A percentile compares a stretch with the other conserved stretches of the same genome.
phyloP scores from a whole-genome alignment of 2,113 vertebrate genomes.

The Microcebus murinus region DNA sequence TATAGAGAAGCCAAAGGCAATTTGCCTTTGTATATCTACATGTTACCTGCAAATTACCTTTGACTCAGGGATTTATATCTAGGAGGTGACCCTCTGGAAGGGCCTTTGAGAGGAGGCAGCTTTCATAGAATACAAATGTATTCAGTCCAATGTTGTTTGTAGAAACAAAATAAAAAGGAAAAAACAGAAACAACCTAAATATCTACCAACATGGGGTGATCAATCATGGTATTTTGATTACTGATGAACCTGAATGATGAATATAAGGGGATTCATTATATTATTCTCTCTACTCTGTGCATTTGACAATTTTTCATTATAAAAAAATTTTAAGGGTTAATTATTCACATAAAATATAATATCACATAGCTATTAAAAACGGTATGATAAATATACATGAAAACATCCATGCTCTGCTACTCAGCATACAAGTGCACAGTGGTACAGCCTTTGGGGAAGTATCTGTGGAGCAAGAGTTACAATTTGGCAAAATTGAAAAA shows the following conservation, averaged over 20 bases:
- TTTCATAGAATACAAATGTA: background rate
- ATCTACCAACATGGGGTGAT: background rate
- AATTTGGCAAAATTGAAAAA: background rate
- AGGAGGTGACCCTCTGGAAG: background rate
- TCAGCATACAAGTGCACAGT: background rate
- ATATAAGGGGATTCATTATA: background rate
- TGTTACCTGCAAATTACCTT: background rate
- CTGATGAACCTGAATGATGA: background rate
- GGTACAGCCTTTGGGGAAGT: background rate
- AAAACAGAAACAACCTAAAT: background rate
- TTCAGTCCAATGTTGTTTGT: background rate
- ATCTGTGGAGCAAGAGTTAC: background rate
- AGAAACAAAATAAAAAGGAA: background rate
- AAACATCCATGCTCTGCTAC: background rate
- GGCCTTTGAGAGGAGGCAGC: background rate
- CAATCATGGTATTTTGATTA: background rate
- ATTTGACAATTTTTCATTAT: background rate
- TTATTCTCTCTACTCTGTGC: background rate
- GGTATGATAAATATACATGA: background rate
- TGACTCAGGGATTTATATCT: background rate
- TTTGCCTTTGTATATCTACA: background rate
- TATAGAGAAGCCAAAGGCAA: background rate
- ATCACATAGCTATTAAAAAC: background rate
- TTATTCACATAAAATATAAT: background rate
- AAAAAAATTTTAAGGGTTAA: constrained; percentile 27